Evolutionary conservation across 2,797 vertebrate genomes (phyloP).

Genomic region (Lindbergichthys nudifrons): DNA sequence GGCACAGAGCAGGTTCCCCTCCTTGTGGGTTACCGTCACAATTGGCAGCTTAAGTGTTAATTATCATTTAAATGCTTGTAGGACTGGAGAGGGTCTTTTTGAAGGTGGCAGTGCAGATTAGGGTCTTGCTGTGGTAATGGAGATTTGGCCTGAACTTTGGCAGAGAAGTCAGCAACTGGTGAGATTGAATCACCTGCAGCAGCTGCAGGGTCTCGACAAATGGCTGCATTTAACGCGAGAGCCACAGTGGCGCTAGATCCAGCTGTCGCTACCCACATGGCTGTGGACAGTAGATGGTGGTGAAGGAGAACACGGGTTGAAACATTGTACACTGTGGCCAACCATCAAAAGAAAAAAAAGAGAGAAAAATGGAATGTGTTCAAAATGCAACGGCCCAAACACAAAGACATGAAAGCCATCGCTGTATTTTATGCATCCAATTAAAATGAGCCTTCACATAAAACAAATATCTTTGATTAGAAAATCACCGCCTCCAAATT

Average conservation of each 20-base stretch:
- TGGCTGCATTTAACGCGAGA: slow-evolving; percentile 20
- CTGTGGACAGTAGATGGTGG: background rate
- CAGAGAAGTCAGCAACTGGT: slow-evolving; percentile 62
- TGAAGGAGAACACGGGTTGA: background rate
- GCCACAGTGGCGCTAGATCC: background rate
- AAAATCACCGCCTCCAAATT: background rate
- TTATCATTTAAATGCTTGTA: slow-evolving; percentile 87
- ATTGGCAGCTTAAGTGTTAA: slow-evolving; percentile 79
- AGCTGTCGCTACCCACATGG: background rate
- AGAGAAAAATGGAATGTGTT: background rate
- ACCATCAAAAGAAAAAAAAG: no score
- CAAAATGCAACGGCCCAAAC: background rate
- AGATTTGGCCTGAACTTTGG: slow-evolving; percentile 58
- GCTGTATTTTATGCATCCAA: background rate
- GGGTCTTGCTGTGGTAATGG: slow-evolving; percentile 50
- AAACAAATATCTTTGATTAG: background rate
- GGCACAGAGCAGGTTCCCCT: slow-evolving; percentile 49
- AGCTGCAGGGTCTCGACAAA: slow-evolving; percentile 58
- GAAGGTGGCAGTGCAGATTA: slow-evolving; percentile 65
- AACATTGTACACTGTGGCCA: background rate
- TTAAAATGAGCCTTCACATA: background rate
- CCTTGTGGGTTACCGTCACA: slow-evolving; percentile 63
- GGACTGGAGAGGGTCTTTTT: slow-evolving; percentile 62
- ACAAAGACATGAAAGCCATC: background rate
- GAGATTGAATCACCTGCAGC: slow-evolving; percentile 62